A percentile compares a stretch with the other conserved stretches of the same genome.
These are phyloP conservation scores for Pantherophis alleghaniensis DNA, from an alignment of 2,797 vertebrate genomes.

Conservation along the genomic window DNA sequence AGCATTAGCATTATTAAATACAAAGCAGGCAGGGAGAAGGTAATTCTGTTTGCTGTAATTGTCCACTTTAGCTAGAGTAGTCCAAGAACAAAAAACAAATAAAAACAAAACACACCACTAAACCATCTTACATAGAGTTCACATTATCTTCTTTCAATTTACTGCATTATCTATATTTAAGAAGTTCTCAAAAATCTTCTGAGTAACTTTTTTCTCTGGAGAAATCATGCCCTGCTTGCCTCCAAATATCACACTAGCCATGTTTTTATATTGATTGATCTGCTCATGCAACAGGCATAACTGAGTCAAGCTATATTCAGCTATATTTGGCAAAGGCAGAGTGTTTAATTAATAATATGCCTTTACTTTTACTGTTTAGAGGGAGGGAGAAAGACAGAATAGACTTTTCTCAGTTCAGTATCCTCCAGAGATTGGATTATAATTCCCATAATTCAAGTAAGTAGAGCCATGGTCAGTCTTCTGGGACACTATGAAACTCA, in stretches of 20 bases:
- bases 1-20: neutral
- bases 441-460: neutral
- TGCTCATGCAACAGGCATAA: neutral
- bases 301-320: neutral
- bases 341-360: neutral
- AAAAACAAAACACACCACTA: neutral
- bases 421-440: neutral
- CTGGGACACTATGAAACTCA: neutral
- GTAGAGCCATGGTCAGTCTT: neutral
- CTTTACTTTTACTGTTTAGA: neutral
- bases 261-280: neutral
- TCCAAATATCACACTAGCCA: neutral
- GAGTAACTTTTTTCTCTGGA: neutral
- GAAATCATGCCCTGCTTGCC: neutral
- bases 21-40: neutral
- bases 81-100: neutral
- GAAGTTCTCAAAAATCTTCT: neutral
- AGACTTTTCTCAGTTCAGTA: neutral
- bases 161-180: neutral
- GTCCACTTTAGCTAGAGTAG: neutral
- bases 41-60: neutral
- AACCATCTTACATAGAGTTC: neutral
- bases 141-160: neutral
- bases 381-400: neutral
- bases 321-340: neutral